Conservation (phyloP, 2,888 invertebrate species). For the Callyntrura sp. region DNA sequence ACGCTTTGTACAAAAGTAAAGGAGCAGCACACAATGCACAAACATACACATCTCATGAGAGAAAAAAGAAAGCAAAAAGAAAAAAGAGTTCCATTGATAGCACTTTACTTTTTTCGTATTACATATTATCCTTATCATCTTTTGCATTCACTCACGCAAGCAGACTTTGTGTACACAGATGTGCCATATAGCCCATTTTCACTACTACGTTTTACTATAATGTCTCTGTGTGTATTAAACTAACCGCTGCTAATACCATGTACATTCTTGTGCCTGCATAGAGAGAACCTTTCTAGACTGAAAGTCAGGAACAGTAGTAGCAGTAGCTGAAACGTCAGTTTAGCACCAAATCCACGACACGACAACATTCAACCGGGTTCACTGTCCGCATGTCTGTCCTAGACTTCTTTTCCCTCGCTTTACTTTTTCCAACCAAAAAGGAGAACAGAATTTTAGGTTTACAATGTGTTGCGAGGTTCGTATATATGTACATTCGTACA, state of each 20-base stretch:
- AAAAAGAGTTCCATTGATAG: slow-evolving; percentile 38
- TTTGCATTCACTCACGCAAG: background rate
- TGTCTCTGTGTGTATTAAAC: slow-evolving; percentile 32
- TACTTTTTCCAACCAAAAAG: slow-evolving; percentile 14
- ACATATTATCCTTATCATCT: slow-evolving; percentile 18
- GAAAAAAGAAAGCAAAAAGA: background rate
- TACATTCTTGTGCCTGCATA: slow-evolving; percentile 2
- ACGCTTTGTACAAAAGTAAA: slow-evolving; percentile 17
- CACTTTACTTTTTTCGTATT: slow-evolving; percentile 20
- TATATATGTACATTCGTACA: background rate
- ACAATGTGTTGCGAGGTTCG: background rate
- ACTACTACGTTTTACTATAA: background rate
- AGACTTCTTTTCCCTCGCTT: slow-evolving; percentile 76
- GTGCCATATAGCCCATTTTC: slow-evolving; percentile 33
- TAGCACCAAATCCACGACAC: slow-evolving; percentile 37
- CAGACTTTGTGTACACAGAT: slow-evolving; percentile 28
- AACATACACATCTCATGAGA: background rate
- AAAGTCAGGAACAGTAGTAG: background rate
- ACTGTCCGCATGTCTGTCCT: slow-evolving; percentile 77
- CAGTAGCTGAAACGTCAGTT: slow-evolving; percentile 41
- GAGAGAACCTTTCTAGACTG: background rate
- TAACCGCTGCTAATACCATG: slow-evolving; percentile 15
- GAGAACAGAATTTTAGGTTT: background rate
- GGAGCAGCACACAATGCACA: background rate
- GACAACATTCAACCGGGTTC: slow-evolving; percentile 63